Percentiles rank a stretch among this genome's conserved stretches.
Evolutionary conservation across 2,797 vertebrate species (phyloP).

Genomic region (Clarias platycephalus): DNA sequence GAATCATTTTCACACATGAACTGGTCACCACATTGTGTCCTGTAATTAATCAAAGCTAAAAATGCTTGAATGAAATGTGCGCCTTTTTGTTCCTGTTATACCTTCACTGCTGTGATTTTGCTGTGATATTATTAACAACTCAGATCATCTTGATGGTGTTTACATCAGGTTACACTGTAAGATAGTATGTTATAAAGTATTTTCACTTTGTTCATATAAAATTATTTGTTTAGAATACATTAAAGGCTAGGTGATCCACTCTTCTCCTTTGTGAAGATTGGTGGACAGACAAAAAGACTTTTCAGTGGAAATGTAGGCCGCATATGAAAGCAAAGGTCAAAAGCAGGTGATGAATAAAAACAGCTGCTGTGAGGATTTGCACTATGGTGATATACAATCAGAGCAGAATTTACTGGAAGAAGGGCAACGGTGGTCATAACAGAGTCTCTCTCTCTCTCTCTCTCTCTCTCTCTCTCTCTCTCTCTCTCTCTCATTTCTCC

Average conservation of each 20-base stretch:
- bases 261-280: not conserved
- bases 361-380: slow-evolving; percentile 68
- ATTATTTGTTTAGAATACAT: not conserved
- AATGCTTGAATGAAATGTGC: too few relatives aligned
- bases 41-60: too few relatives aligned
- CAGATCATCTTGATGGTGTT: not conserved
- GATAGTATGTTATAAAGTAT: not conserved
- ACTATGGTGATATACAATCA: slow-evolving; percentile 58
- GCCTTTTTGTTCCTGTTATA: too few relatives aligned
- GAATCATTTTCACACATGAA: too few relatives aligned
- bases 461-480: too few relatives aligned
- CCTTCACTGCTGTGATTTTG: too few relatives aligned
- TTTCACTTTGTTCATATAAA: slow-evolving; percentile 25
- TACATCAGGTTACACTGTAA: not conserved
- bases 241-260: slow-evolving; percentile 3
- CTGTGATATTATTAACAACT: not conserved
- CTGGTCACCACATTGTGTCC: too few relatives aligned
- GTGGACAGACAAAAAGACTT: not conserved
- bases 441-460: slow-evolving; percentile 10
- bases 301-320: slow-evolving; percentile 24
- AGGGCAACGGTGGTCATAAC: slow-evolving; percentile 54
- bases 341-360: slow-evolving; percentile 45
- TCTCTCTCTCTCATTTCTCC: slow-evolving; percentile 47
- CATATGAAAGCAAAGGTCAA: slow-evolving; percentile 45
- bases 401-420: slow-evolving; percentile 61